These are phyloP conservation scores for Propithecus deckenii DNA, from an alignment of 2,797 vertebrate genomes.

Conservation along the genomic window DNA sequence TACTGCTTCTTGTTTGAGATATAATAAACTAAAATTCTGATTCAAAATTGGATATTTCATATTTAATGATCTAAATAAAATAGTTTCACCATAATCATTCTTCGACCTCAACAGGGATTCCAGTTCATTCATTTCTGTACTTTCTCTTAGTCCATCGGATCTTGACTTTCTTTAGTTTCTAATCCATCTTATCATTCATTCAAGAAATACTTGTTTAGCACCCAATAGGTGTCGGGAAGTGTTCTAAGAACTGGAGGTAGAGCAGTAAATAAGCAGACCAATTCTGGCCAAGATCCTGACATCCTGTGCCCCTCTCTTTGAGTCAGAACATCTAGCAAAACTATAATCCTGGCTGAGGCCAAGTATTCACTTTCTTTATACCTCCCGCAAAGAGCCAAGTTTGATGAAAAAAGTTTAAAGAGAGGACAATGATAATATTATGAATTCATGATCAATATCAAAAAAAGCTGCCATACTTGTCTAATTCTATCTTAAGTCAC, in stretches of 20 bases:
- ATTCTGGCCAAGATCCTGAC: not conserved
- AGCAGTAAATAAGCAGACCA: not conserved
- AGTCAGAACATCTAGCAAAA: not conserved
- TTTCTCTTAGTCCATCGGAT: not conserved
- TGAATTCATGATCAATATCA: not conserved
- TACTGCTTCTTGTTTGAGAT: not conserved
- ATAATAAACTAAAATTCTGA: no score
- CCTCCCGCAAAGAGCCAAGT: not conserved
- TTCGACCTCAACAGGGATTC: not conserved
- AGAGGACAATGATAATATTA: not conserved
- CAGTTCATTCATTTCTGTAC: not conserved
- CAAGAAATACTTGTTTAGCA: not conserved
- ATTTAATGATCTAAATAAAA: not conserved
- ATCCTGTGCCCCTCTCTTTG: not conserved
- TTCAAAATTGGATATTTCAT: no score
- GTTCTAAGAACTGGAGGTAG: not conserved
- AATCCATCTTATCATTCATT: not conserved
- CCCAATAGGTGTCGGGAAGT: not conserved
- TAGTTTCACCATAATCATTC: not conserved
- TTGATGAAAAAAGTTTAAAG: not conserved
- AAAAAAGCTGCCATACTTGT: not conserved
- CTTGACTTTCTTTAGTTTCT: not conserved
- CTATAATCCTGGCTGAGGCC: not conserved
- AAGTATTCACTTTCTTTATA: not conserved
- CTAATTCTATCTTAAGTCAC: not conserved